phyloP scores from a whole-genome alignment of 2,888 invertebrate species.

The Orthonychiurus folsomi region DNA sequence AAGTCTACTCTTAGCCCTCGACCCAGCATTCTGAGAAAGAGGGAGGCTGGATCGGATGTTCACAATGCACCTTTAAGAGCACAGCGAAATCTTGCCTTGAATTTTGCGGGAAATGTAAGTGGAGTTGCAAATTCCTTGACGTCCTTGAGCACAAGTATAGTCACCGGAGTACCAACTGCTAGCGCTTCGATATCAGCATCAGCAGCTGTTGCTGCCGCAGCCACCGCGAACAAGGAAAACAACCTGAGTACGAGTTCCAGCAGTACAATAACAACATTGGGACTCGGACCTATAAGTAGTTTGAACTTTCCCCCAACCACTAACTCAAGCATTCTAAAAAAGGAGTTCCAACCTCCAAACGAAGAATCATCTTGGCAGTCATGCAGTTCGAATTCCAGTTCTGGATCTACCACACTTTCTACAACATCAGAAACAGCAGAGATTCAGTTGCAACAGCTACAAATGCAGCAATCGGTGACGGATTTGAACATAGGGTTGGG shows the following conservation, averaged over 20 bases:
- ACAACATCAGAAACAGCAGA: constrained; percentile 55
- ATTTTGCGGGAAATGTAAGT: constrained; percentile 35
- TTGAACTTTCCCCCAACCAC: no score
- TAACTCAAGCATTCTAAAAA: constrained; percentile 34
- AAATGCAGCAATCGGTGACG: background rate
- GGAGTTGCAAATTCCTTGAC: background rate
- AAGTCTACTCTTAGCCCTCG: constrained; percentile 56
- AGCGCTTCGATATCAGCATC: constrained; percentile 29
- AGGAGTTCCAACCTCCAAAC: constrained; percentile 40
- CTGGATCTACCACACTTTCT: constrained; percentile 79
- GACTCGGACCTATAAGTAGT: background rate
- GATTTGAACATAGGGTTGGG: background rate
- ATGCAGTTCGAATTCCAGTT: constrained; percentile 44
- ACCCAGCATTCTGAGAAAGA: constrained; percentile 77
- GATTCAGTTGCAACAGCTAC: constrained; percentile 32
- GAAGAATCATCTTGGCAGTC: constrained; percentile 40
- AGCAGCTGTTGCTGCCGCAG: constrained; percentile 28
- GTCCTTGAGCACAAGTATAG: constrained; percentile 2
- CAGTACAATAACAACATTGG: constrained; percentile 5
- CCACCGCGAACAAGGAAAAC: constrained; percentile 36
- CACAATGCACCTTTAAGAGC: constrained; percentile 51
- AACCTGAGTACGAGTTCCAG: constrained; percentile 18
- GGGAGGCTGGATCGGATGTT: constrained; percentile 50
- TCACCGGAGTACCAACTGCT: constrained; percentile 32
- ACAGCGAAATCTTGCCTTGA: constrained; percentile 53